Evolutionary conservation across 2,888 invertebrate species (phyloP).

Genomic region (Eulithis testata): DNA sequence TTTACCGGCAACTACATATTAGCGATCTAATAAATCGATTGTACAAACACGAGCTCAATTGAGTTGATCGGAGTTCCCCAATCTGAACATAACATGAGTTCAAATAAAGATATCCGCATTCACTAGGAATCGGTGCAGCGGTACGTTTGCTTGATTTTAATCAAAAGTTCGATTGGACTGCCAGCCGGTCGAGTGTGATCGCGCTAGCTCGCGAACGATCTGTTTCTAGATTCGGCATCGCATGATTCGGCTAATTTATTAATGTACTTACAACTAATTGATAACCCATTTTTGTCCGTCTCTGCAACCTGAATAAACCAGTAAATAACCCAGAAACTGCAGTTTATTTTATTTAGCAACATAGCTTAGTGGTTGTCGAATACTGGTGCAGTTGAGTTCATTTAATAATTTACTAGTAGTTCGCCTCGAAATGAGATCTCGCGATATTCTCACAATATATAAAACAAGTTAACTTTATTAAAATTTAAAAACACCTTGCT

Average conservation of each 20-base stretch:
- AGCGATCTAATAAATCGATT: slow-evolving; percentile 55
- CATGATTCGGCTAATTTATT: neutral
- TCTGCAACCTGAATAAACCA: neutral
- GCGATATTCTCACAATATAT: too few relatives aligned
- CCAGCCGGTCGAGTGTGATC: slow-evolving; percentile 71
- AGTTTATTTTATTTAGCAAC: too few relatives aligned
- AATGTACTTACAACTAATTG: too few relatives aligned
- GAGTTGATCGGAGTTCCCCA: slow-evolving; percentile 66
- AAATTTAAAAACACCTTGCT: too few relatives aligned
- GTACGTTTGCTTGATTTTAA: slow-evolving; percentile 82
- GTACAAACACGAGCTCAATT: slow-evolving; percentile 68
- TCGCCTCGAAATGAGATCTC: too few relatives aligned
- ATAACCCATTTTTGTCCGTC: too few relatives aligned
- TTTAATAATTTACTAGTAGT: too few relatives aligned
- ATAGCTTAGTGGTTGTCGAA: too few relatives aligned
- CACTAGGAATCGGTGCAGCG: slow-evolving; percentile 63
- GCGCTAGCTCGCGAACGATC: slow-evolving; percentile 21
- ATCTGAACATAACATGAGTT: slow-evolving; percentile 71
- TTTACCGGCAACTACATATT: neutral
- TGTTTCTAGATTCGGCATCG: neutral
- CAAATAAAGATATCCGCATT: slow-evolving; percentile 81
- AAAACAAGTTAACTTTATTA: too few relatives aligned
- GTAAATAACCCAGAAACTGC: neutral
- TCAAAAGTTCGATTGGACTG: slow-evolving; percentile 83
- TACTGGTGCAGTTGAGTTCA: too few relatives aligned